Evolutionary conservation across 2,797 vertebrate species (phyloP).

Genomic region (Myotis pilosus): DNA sequence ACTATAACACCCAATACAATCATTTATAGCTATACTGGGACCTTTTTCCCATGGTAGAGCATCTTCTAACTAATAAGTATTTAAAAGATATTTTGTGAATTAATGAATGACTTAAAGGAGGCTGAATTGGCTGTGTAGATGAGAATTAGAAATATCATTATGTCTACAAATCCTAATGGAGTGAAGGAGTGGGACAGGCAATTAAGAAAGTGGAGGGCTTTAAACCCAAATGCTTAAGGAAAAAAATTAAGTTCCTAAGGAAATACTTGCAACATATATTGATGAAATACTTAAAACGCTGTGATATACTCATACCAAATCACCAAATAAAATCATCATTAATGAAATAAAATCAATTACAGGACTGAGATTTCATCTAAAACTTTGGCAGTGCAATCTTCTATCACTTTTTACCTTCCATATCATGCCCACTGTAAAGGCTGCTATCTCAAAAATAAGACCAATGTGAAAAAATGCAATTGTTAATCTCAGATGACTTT

Average conservation of each 20-base stretch:
- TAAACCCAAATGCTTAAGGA: background rate
- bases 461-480: background rate
- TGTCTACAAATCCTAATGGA: background rate
- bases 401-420: background rate
- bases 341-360: background rate
- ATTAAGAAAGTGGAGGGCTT: conserved; percentile 2
- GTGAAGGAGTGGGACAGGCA: background rate
- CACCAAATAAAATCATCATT: background rate
- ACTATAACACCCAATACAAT: background rate
- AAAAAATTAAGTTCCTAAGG: background rate
- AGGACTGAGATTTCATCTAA: background rate
- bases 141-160: background rate
- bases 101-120: conserved; percentile 19
- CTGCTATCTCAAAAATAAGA: background rate
- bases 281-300: conserved; percentile 29
- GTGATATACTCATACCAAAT: background rate
- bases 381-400: background rate
- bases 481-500: background rate
- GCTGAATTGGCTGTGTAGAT: background rate
- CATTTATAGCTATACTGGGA: background rate
- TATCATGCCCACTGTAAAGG: background rate
- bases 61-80: background rate
- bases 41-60: background rate
- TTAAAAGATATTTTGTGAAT: conserved; percentile 32
- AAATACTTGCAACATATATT: background rate